Percentiles rank a stretch among this genome's conserved stretches.
Conservation (phyloP, 2,797 vertebrate genomes). For the Nasua narica region DNA sequence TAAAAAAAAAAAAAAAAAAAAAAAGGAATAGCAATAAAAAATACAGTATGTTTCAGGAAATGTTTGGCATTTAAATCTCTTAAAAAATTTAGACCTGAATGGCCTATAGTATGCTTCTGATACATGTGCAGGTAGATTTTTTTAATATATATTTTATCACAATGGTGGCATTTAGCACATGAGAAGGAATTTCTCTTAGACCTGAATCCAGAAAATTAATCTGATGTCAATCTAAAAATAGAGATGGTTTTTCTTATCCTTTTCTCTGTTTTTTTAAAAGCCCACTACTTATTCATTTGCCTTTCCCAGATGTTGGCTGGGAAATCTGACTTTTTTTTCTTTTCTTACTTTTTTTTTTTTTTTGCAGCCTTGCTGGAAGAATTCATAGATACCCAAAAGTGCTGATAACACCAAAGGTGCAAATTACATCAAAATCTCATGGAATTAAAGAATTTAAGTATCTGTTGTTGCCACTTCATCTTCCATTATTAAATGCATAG, state of each 20-base stretch:
- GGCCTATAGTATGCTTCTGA: background rate
- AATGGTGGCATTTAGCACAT: constrained; percentile 8
- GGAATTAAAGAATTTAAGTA: constrained; percentile 45
- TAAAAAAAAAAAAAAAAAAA: background rate
- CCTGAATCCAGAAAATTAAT: constrained; percentile 45
- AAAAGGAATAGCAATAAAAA: background rate
- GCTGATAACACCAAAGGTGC: constrained; percentile 64
- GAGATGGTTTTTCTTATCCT: constrained; percentile 19
- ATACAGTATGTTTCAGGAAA: background rate
- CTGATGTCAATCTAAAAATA: constrained; percentile 37
- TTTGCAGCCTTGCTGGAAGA: constrained; percentile 53
- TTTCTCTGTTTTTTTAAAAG: constrained; percentile 54
- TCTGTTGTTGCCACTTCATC: constrained; percentile 47
- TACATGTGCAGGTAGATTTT: background rate
- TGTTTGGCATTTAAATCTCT: constrained; percentile 25
- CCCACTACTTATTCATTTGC: constrained; percentile 42
- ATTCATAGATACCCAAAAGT: constrained; percentile 51
- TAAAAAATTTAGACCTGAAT: constrained; percentile 26
- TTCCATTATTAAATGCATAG: constrained; percentile 70
- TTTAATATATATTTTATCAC: background rate
- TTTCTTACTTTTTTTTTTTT: background rate
- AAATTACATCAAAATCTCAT: constrained; percentile 58
- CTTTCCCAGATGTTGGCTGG: constrained; percentile 54
- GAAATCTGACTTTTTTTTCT: background rate
- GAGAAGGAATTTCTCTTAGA: constrained; percentile 31